Conservation (phyloP, 1,140 invertebrate species). For the Archivesica marissinica region DNA sequence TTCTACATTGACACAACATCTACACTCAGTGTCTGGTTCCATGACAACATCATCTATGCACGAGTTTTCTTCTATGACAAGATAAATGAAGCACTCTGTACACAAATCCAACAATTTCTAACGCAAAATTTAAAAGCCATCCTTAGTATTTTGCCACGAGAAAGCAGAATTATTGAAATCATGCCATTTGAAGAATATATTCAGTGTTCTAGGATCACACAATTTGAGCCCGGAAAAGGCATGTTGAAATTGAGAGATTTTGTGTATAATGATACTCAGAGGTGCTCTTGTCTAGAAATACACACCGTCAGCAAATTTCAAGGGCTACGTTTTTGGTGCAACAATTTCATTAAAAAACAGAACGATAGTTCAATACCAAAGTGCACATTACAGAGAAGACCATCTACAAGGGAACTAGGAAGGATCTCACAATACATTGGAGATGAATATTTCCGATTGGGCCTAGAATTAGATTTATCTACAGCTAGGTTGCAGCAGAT, state of each 20-base stretch:
- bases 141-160: conserved; percentile 1
- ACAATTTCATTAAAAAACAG: background rate
- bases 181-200: conserved; percentile 41
- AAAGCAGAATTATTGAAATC: background rate
- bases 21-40: conserved; percentile 36
- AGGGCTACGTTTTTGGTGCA: conserved; percentile 9
- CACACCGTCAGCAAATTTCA: background rate
- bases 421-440: background rate
- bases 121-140: background rate
- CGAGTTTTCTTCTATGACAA: conserved; percentile 3
- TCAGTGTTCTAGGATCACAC: background rate
- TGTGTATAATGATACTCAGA: background rate
- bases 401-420: background rate
- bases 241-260: conserved; percentile 32
- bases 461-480: background rate
- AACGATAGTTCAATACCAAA: background rate
- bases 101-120: background rate
- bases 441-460: conserved; percentile 1
- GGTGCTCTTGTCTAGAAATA: background rate
- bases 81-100: background rate
- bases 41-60: conserved; percentile 40
- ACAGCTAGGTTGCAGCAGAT: background rate
- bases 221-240: background rate
- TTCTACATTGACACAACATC: background rate
- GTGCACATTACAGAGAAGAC: background rate